A percentile compares a stretch with the other conserved stretches of the same genome.
phyloP scores from a whole-genome alignment of 2,888 invertebrate species.

The Itoplectis maculator region DNA sequence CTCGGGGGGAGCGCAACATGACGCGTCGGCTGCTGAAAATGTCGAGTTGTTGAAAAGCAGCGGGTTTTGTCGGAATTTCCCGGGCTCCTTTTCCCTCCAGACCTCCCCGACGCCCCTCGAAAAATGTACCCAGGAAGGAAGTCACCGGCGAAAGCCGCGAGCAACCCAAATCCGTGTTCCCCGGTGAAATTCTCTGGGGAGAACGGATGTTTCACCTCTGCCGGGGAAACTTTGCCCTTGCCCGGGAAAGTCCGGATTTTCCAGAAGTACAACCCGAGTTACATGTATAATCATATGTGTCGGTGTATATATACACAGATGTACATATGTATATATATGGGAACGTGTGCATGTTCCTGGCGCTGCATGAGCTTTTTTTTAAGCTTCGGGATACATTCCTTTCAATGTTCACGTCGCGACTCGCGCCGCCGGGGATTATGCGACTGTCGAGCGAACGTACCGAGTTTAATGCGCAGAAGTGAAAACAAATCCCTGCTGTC shows the following conservation, averaged over 20 bases:
- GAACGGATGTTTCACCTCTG: constrained; percentile 37
- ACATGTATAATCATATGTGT: not conserved
- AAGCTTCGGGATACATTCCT: constrained; percentile 28
- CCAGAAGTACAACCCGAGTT: constrained; percentile 7
- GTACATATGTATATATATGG: too few relatives aligned
- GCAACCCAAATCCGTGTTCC: constrained; percentile 29
- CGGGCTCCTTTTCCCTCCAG: not conserved
- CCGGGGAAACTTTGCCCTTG: constrained; percentile 26
- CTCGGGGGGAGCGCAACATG: not conserved
- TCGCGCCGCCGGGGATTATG: constrained; percentile 9
- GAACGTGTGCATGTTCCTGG: too few relatives aligned
- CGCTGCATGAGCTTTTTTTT: constrained; percentile 10
- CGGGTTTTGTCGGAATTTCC: not conserved
- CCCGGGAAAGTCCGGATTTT: constrained; percentile 4
- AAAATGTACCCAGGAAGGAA: constrained; percentile 1
- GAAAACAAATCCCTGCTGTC: not conserved
- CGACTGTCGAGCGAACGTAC: not conserved
- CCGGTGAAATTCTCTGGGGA: constrained; percentile 25
- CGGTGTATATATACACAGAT: too few relatives aligned
- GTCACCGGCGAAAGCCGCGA: not conserved
- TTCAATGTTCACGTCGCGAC: constrained; percentile 5
- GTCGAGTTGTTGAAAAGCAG: not conserved
- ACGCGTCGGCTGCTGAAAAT: not conserved
- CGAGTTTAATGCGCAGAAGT: not conserved
- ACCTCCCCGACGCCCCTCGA: not conserved